phyloP scores from a whole-genome alignment of 2,888 invertebrate genomes.

The Idaea aversata region DNA sequence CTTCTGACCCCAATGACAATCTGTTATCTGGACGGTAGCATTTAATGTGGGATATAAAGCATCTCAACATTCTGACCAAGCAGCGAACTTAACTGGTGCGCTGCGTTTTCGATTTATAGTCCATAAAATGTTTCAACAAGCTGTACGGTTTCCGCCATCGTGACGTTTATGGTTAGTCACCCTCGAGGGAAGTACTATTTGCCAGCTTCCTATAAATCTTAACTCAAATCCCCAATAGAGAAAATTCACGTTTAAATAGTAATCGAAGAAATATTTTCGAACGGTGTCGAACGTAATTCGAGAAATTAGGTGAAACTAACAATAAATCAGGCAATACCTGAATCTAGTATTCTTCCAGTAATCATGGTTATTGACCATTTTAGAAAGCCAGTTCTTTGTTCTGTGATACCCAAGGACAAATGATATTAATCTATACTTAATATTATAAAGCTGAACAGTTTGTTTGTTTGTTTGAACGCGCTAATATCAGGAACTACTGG shows the following conservation, averaged over 20 bases:
- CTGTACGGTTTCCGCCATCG: slow-evolving; percentile 48
- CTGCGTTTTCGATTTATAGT: slow-evolving; percentile 57
- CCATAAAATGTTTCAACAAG: slow-evolving; percentile 68
- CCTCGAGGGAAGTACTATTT: slow-evolving; percentile 40
- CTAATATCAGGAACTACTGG: no score
- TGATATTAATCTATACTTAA: no score
- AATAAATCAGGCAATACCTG: no score
- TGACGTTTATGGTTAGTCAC: slow-evolving; percentile 61
- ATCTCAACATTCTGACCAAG: slow-evolving; percentile 44
- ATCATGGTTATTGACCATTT: no score
- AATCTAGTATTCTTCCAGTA: no score
- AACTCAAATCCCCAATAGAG: slow-evolving; percentile 16
- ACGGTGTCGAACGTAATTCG: background rate
- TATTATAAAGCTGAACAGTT: no score
- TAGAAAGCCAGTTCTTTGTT: no score
- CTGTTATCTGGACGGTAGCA: background rate
- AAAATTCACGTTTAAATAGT: slow-evolving; percentile 1
- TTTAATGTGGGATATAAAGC: slow-evolving; percentile 1
- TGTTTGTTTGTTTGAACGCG: no score
- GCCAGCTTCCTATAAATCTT: slow-evolving; percentile 35
- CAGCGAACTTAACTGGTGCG: slow-evolving; percentile 46
- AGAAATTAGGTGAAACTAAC: background rate
- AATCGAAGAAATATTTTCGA: background rate
- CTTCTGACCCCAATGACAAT: background rate
- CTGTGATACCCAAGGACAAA: no score